Base-by-base conservation (phyloP, 1,140 invertebrate species). In the Bombus waltoni region DNA sequence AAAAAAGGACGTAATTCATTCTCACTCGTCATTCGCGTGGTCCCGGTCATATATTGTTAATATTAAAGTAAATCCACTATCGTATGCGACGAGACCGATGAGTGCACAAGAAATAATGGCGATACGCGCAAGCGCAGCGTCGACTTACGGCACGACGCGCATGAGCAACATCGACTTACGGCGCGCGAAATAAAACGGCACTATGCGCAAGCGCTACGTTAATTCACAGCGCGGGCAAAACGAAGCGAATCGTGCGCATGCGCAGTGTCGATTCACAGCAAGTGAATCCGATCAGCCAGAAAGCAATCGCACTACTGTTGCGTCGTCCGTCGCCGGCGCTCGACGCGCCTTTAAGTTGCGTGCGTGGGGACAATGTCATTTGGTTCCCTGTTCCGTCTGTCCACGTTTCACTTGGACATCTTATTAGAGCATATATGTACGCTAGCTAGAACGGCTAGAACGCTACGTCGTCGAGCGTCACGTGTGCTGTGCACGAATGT, bases 221-320 rank as follows among this genome's bases (percentile, higher is more conserved):
- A n/a, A 11, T n/a, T n/a, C 10, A 62, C 28, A 28, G 28, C 59
- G 59, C 28, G 59, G 47, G 47, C 18, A 53, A 53, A 53, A 53
- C 47, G 18, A 8, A 53, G 18, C 18, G 47, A 22, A 53, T 22
- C 18, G 0, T 22, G 47, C 47, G 47, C 47, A 84, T 79, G 86
- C 86, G 86, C 62, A 44, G 6, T 53, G 18, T n/a, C 11, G n/a
- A 22, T 25, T 38, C 81, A 35, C 6, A 22, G 3, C 62, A 32
- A 28, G 22, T 59, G 57, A 87, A 75, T 87, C 88, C 83, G 79
- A 74, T 15, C 47, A 32, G 38, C 4, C 42, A 44, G 83, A 82
- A 88, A 83, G 88, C 87, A 44, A 75, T 74, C 57, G 44, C 42
- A 73, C 62, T 82, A 88, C 88, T 86, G 87, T 38, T 68, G 32